These are phyloP conservation scores for Yoshiicerus persimilis DNA, from an alignment of 1,140 invertebrate genomes.

Conservation along the genomic window DNA sequence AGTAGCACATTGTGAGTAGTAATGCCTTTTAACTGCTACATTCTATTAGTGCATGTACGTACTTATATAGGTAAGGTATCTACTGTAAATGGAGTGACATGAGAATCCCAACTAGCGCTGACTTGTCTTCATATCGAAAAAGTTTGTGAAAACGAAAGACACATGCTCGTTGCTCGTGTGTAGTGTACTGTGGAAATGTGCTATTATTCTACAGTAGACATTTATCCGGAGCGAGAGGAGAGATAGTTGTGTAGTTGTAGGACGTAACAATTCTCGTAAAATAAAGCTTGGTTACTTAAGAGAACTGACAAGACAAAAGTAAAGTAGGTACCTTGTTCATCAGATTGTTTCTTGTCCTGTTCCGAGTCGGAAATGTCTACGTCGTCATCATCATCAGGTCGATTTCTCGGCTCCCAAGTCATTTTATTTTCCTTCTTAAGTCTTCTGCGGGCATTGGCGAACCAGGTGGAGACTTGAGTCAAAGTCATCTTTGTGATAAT, in stretches of 20 bases:
- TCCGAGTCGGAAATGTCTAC: constrained; percentile 49
- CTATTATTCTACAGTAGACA: neutral
- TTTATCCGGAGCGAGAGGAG: neutral
- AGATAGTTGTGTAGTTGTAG: neutral
- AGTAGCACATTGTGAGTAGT: neutral
- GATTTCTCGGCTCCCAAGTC: constrained; percentile 65
- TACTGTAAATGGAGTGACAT: neutral
- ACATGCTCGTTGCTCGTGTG: neutral
- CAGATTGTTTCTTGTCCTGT: constrained; percentile 42
- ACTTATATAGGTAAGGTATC: neutral
- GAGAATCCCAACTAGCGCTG: neutral
- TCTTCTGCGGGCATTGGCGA: constrained; percentile 65
- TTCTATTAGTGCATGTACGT: neutral
- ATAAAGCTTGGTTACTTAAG: neutral
- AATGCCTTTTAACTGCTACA: neutral
- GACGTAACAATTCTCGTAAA: neutral
- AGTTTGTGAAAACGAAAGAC: neutral
- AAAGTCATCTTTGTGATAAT: constrained; percentile 68
- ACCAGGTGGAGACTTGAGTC: constrained; percentile 69
- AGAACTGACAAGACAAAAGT: neutral
- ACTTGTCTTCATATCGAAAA: neutral
- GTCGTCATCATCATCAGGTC: constrained; percentile 57
- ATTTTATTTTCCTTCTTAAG: constrained; percentile 73
- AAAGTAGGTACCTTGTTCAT: constrained; percentile 51
- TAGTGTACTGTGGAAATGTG: neutral